A percentile compares a stretch with the other conserved stretches of the same genome.
Evolutionary conservation across 1,140 invertebrate species (phyloP).

Genomic region (Drosophila tropicalis): DNA sequence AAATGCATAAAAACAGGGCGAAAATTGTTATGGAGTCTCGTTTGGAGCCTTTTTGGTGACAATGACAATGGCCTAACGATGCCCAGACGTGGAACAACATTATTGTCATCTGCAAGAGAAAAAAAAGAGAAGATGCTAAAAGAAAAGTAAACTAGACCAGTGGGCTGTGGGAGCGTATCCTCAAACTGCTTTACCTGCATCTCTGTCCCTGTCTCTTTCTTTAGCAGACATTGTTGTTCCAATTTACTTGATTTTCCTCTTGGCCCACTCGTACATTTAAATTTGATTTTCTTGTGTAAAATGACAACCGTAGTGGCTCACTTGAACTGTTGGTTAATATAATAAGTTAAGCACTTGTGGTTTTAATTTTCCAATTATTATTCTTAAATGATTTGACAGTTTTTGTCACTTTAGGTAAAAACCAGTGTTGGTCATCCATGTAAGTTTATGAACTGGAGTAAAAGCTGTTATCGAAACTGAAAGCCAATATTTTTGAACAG

Average conservation of each 20-base stretch:
- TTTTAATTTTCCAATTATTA: constrained; percentile 2
- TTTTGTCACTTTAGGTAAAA: background rate
- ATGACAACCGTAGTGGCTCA: background rate
- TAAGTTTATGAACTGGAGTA: background rate
- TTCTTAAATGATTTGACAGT: too few species aligned
- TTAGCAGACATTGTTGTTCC: constrained; percentile 12
- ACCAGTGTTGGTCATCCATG: background rate
- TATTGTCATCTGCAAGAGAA: constrained; percentile 64
- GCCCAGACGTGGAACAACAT: constrained; percentile 63
- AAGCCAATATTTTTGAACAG: too few species aligned
- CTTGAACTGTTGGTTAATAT: constrained; percentile 14
- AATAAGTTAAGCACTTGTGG: constrained; percentile 34
- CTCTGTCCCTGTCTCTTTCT: constrained; percentile 32
- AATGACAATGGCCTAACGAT: constrained; percentile 69
- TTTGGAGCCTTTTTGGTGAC: constrained; percentile 44
- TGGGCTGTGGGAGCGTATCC: constrained; percentile 74
- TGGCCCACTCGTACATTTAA: background rate
- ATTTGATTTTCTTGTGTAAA: background rate
- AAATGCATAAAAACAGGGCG: background rate
- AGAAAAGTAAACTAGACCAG: constrained; percentile 18
- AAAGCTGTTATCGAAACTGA: background rate
- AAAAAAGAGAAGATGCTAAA: background rate
- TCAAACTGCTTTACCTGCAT: constrained; percentile 43
- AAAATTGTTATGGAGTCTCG: constrained; percentile 21
- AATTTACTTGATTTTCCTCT: constrained; percentile 53